Percentiles rank a stretch among this genome's conserved stretches.
phyloP scores from a whole-genome alignment of 2,797 vertebrate genomes.

The Prunella strophiata region DNA sequence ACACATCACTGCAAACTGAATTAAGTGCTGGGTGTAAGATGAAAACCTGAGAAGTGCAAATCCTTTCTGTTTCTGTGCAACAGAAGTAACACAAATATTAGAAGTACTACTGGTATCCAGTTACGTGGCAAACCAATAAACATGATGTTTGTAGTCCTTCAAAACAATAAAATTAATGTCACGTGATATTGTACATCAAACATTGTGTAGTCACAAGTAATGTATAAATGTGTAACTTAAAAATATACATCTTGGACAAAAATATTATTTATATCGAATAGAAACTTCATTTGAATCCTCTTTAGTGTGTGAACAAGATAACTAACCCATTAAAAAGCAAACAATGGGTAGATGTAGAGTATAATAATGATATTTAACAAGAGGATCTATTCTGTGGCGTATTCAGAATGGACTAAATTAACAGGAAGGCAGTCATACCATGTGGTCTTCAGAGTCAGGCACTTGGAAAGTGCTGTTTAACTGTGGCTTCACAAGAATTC shows the following conservation, averaged over 20 bases:
- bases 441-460: neutral
- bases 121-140: neutral
- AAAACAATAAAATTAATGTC: neutral
- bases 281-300: neutral
- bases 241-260: neutral
- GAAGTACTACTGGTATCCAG: neutral
- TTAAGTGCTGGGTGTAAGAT: neutral
- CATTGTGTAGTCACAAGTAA: neutral
- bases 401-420: neutral
- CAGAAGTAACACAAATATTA: neutral
- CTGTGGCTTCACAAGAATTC: neutral
- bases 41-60: neutral
- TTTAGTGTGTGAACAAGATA: neutral
- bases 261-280: neutral
- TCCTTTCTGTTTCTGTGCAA: neutral
- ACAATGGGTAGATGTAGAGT: accelerated
- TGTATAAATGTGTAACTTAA: neutral
- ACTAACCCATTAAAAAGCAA: neutral
- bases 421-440: neutral
- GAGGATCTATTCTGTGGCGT: accelerated
- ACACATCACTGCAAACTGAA: neutral
- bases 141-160: neutral
- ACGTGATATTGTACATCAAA: neutral
- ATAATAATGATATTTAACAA: neutral
- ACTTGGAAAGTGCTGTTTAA: neutral